These are phyloP conservation scores for Premnoplex brunnescens DNA, from an alignment of 2,797 vertebrate genomes.

Conservation along the genomic window DNA sequence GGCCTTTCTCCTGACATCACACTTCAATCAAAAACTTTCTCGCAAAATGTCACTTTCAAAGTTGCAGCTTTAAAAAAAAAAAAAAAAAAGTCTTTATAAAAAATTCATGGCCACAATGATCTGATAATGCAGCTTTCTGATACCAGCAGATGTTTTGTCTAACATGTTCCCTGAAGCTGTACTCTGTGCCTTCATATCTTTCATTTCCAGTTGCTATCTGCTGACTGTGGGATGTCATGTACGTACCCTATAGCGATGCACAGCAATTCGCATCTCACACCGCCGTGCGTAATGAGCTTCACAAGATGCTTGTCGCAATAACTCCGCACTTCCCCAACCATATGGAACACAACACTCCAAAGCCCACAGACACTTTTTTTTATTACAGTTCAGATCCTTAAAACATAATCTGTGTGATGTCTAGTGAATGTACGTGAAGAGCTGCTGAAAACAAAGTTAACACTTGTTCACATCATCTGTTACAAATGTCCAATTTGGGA, in stretches of 20 bases:
- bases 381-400: conserved; percentile 86
- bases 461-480: conserved; percentile 83
- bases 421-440: conserved; percentile 82
- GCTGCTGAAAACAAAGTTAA: conserved; percentile 86
- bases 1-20: conserved; percentile 75
- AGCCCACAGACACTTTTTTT: conserved; percentile 85
- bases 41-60: conserved; percentile 84
- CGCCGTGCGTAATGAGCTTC: conserved; percentile 82
- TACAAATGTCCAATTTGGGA: conserved; percentile 85
- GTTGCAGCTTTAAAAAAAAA: conserved; percentile 72
- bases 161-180: conserved; percentile 90
- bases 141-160: conserved; percentile 91
- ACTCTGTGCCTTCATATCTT: conserved; percentile 90
- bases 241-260: conserved; percentile 85
- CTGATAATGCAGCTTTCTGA: conserved; percentile 86
- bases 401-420: conserved; percentile 85
- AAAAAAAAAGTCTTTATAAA: conserved; percentile 80
- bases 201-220: conserved; percentile 94
- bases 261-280: conserved; percentile 82
- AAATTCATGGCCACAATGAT: conserved; percentile 86
- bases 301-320: conserved; percentile 85
- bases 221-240: conserved; percentile 86
- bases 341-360: conserved; percentile 87
- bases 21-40: conserved; percentile 79
- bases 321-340: conserved; percentile 84